Evolutionary conservation across 2,797 vertebrate genomes (phyloP).

Genomic region (Coracias cyanogaster): DNA sequence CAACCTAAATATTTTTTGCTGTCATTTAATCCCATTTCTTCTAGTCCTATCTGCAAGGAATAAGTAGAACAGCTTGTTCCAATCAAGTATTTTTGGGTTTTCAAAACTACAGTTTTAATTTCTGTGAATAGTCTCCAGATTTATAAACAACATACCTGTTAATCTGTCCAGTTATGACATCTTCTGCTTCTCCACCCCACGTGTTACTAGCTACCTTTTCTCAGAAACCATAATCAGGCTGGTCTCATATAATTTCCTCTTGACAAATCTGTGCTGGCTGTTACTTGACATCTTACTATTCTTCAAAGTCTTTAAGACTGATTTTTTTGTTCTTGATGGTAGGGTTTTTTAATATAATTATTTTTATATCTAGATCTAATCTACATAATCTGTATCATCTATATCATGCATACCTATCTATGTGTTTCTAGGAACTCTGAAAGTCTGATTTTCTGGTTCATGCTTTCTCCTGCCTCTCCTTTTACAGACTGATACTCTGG

Average conservation of each 20-base stretch:
- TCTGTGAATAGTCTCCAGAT: neutral
- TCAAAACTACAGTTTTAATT: neutral
- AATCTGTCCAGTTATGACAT: neutral
- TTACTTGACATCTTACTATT: neutral
- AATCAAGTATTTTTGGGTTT: neutral
- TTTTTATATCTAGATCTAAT: neutral
- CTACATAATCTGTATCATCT: neutral
- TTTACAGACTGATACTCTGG: neutral
- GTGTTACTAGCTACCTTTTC: neutral
- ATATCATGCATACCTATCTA: neutral
- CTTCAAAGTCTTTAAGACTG: neutral
- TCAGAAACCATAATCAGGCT: neutral
- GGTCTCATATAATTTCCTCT: neutral
- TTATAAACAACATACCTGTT: neutral
- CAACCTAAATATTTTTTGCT: neutral
- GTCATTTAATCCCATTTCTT: neutral
- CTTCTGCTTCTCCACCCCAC: neutral
- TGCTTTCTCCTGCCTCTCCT: neutral
- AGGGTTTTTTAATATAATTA: neutral
- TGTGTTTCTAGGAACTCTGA: neutral
- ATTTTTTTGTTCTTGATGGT: fast-evolving
- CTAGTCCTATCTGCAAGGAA: neutral
- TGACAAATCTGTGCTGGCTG: neutral
- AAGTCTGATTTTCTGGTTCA: neutral
- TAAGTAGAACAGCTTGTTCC: neutral